Conservation (phyloP, 2,888 invertebrate genomes). For the Platerodrilus igneus region DNA sequence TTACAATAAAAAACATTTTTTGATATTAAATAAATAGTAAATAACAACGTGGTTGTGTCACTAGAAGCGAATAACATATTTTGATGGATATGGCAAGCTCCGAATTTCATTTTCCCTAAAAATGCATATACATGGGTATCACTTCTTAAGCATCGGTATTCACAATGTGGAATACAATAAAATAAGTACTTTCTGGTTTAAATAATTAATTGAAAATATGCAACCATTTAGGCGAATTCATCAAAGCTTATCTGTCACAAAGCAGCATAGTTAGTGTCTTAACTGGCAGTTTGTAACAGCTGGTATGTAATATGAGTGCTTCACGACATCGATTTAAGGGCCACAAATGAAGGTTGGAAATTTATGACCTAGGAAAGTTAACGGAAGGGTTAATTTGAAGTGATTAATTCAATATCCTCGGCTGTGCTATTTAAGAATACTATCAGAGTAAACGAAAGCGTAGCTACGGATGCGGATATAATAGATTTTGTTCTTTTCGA, state of each 20-base stretch:
- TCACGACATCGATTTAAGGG: conserved; percentile 38
- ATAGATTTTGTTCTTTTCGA: conserved; percentile 23
- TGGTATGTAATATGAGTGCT: conserved; percentile 41
- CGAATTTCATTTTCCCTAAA: too few species aligned
- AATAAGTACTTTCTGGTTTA: too few species aligned
- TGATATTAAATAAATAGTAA: too few species aligned
- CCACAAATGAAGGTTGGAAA: conserved; percentile 47
- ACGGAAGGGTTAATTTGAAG: conserved; percentile 48
- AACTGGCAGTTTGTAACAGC: conserved; percentile 39
- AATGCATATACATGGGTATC: too few species aligned
- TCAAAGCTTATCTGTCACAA: conserved; percentile 12
- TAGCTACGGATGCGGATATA: conserved; percentile 12
- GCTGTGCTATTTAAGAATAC: conserved; percentile 7
- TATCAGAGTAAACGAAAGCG: conserved; percentile 3
- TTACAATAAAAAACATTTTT: too few species aligned
- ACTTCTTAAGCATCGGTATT: too few species aligned
- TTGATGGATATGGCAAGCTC: too few species aligned
- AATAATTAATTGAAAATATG: too few species aligned
- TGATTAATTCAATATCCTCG: conserved; percentile 44
- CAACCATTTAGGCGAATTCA: too few species aligned
- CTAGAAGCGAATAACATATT: too few species aligned
- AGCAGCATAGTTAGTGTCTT: conserved; percentile 22
- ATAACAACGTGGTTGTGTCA: too few species aligned
- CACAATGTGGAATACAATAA: too few species aligned
- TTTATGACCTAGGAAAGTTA: conserved; percentile 48